A percentile compares a stretch with the other conserved stretches of the same genome.
phyloP scores from a whole-genome alignment of 1,140 invertebrate species.

The Mercenaria mercenaria region DNA sequence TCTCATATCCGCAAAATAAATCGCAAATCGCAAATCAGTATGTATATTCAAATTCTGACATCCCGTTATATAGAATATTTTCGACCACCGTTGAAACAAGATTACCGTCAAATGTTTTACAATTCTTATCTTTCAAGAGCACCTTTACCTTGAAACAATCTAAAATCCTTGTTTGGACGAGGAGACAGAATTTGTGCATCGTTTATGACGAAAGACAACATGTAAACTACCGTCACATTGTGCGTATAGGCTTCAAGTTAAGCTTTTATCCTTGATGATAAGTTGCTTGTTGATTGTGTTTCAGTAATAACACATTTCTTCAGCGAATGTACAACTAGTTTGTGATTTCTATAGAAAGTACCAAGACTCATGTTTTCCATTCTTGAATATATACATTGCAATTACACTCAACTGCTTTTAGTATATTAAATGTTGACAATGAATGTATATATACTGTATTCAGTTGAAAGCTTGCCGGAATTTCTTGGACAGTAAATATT shows the following conservation, averaged over 20 bases:
- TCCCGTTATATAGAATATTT: not conserved
- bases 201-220: conserved; percentile 45
- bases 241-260: conserved; percentile 42
- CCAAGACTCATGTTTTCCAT: conserved; percentile 10
- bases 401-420: conserved; percentile 15
- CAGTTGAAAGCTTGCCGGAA: conserved; percentile 88
- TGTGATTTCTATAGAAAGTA: conserved; percentile 46
- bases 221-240: conserved; percentile 59
- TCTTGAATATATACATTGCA: not conserved
- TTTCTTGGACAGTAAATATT: conserved; percentile 88
- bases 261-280: conserved; percentile 5
- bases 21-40: not conserved
- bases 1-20: not conserved
- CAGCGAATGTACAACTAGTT: not conserved
- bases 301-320: not conserved
- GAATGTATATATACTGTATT: conserved; percentile 72
- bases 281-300: conserved; percentile 20
- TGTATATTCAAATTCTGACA: not conserved
- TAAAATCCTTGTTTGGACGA: conserved; percentile 10
- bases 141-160: conserved; percentile 36
- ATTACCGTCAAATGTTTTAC: not conserved
- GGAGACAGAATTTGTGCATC: conserved; percentile 10
- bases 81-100: not conserved
- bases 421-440: conserved; percentile 48
- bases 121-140: not conserved